Evolutionary conservation across 1,140 invertebrate species (phyloP), one percentile per base, ranked within the genome.

Genomic region (Aphidius gifuensis): DNA sequence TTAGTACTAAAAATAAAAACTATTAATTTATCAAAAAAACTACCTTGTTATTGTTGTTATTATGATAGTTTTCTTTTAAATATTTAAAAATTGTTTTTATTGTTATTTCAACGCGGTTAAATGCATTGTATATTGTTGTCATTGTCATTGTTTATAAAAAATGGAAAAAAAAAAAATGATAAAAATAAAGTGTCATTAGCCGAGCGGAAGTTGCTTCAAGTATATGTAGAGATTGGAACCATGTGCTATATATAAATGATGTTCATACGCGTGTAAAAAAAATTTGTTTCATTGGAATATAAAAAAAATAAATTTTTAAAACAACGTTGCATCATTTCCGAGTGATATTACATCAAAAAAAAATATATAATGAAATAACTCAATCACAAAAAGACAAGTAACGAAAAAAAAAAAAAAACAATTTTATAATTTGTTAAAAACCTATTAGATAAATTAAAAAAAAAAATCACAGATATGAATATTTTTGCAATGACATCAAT

Each of bases 241-340:
- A 45, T 11, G 44, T 9, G 11, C 7, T 53, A 32, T 40, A 53
- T 9, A 16, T 53, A 21, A 40, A 6, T 53, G 1, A 53, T 38
- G 38, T 32, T 32, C 21, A 53, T 53, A n/a, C 16, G 7, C 16
- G 16, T 11, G 9, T 49, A 49, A 49, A 9, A n/a, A 9, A n/a
- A 9, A 16, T 49, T 9, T 49, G 44, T 45, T 45, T 45, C 4
- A 45, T 48, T 47, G 38, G 4, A 55, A 9, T 4, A 42, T 8
- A 9, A 6, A 16, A 9, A 46, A 44, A 16, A 58, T 6, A 9
- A 49, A n/a, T 3, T 3, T 32, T 32, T 32, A 32, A 32, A 32
- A 40, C 21, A 16, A 60, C 48, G 58, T 60, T 60, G 49, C 58
- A 53, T 60, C 48, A 60, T 49, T 43, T 60, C 58, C 48, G 58